Conservation (phyloP, 2,113 vertebrate species). For the Isichthys henryi region DNA sequence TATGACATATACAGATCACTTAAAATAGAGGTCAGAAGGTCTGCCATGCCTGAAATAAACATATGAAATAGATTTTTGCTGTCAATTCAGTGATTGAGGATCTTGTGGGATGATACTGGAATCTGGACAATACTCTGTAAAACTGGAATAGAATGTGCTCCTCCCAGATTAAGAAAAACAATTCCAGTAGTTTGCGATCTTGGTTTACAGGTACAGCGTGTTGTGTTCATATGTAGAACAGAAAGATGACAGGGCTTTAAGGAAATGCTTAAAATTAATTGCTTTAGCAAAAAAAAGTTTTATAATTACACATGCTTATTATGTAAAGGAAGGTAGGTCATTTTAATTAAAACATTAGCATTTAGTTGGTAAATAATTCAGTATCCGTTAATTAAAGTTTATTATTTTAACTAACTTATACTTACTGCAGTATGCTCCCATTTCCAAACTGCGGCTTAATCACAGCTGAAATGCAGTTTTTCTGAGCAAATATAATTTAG, state of each 20-base stretch:
- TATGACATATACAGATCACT: neutral
- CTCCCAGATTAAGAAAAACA: neutral
- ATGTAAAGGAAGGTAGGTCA: neutral
- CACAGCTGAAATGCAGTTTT: neutral
- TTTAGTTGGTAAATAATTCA: neutral
- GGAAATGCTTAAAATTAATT: neutral
- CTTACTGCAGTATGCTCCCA: neutral
- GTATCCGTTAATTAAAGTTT: neutral
- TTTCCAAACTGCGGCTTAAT: neutral
- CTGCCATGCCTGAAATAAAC: neutral
- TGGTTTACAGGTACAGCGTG: neutral
- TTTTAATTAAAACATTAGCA: neutral
- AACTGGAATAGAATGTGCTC: neutral
- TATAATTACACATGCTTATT: neutral
- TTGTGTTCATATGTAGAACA: neutral
- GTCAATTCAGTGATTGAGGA: neutral
- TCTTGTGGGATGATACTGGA: neutral
- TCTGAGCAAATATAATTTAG: neutral
- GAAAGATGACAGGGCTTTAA: neutral
- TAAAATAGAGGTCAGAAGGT: neutral
- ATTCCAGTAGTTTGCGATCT: neutral
- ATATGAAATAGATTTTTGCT: neutral
- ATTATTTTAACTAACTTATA: neutral
- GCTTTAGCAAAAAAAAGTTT: neutral
- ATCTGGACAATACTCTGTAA: neutral